These are phyloP conservation scores for Lineus longissimus DNA, from an alignment of 1,140 invertebrate genomes.

Conservation along the genomic window DNA sequence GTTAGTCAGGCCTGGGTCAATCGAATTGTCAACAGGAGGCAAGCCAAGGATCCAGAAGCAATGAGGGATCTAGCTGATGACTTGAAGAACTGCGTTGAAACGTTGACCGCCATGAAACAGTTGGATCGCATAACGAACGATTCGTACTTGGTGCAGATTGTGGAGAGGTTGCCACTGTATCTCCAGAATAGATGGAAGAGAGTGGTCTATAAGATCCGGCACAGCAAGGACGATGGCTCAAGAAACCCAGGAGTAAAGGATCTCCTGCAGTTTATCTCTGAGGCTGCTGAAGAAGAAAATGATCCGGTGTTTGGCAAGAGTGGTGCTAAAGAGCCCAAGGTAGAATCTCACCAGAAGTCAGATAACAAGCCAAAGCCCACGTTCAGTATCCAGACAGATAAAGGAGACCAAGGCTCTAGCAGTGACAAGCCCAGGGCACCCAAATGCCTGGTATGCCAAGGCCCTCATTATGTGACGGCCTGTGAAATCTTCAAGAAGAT, in stretches of 20 bases:
- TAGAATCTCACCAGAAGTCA: background rate
- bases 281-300: background rate
- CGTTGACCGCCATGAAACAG: background rate
- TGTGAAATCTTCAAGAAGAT: no score
- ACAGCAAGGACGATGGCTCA: background rate
- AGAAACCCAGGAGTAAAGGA: background rate
- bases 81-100: background rate
- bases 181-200: no score
- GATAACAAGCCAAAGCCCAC: no score
- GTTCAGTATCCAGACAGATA: no score
- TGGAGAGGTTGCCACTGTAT: background rate
- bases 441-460: no score
- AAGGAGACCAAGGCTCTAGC: no score
- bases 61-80: background rate
- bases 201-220: no score
- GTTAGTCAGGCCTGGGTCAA: background rate
- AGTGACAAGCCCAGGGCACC: no score
- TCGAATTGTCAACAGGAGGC: background rate
- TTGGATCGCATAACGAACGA: background rate
- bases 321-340: background rate
- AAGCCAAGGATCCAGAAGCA: background rate
- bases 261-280: background rate
- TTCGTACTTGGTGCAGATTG: background rate
- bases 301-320: background rate
- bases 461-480: no score